Evolutionary conservation across 2,797 vertebrate species (phyloP).

Genomic region (Amphiprion clarkii): DNA sequence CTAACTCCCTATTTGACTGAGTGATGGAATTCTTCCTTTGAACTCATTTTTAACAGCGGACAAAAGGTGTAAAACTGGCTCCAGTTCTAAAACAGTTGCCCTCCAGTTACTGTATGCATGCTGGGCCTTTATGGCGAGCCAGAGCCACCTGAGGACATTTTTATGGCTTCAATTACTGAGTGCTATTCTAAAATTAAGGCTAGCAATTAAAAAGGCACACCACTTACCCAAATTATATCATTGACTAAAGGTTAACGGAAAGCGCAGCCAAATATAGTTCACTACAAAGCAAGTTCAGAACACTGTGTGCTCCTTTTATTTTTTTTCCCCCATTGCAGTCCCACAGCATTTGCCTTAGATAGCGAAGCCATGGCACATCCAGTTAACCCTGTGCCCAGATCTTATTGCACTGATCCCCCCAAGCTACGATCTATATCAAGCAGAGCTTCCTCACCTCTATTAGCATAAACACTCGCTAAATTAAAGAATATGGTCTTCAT

Average conservation of each 20-base stretch:
- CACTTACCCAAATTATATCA: slow-evolving; percentile 76
- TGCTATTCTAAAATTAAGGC: slow-evolving; percentile 77
- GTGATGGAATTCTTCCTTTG: neutral
- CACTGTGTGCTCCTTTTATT: slow-evolving; percentile 24
- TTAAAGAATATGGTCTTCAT: slow-evolving; percentile 41
- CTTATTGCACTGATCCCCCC: slow-evolving; percentile 60
- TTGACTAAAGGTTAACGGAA: slow-evolving; percentile 75
- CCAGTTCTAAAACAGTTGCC: slow-evolving; percentile 27
- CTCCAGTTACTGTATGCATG: slow-evolving; percentile 28
- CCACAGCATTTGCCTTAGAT: slow-evolving; percentile 61
- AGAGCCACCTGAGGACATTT: slow-evolving; percentile 63
- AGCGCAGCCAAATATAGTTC: slow-evolving; percentile 65
- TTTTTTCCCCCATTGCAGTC: slow-evolving; percentile 37
- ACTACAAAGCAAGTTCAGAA: slow-evolving; percentile 51
- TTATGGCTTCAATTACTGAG: slow-evolving; percentile 69
- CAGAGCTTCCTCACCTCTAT: slow-evolving; percentile 60
- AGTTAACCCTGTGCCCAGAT: slow-evolving; percentile 65
- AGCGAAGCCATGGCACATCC: slow-evolving; percentile 48
- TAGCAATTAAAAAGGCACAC: slow-evolving; percentile 72
- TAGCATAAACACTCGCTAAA: slow-evolving; percentile 63
- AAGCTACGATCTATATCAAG: slow-evolving; percentile 72
- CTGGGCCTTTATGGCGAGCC: slow-evolving; percentile 45
- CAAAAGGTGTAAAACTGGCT: slow-evolving; percentile 20
- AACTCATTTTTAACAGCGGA: neutral
- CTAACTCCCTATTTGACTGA: neutral